These are phyloP conservation scores for Montifringilla adamsi DNA, from an alignment of 2,113 vertebrate species.

Conservation along the genomic window DNA sequence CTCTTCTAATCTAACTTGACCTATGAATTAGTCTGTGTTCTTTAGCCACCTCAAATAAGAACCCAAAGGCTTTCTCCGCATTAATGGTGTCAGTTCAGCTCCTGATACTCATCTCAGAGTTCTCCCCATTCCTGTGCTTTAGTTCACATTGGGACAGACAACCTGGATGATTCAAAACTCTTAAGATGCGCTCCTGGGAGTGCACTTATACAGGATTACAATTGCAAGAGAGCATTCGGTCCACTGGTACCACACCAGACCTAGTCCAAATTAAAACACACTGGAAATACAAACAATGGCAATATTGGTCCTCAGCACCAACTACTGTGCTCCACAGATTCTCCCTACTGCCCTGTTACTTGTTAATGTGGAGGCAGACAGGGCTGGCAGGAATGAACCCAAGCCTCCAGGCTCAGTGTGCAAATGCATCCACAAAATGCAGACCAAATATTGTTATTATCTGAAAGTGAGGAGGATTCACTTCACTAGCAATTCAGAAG, in stretches of 20 bases:
- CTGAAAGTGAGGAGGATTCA: neutral
- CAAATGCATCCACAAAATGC: neutral
- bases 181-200: neutral
- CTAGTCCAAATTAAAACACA: neutral
- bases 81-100: neutral
- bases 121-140: neutral
- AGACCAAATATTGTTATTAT: neutral
- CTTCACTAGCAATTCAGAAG: neutral
- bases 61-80: neutral
- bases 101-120: neutral
- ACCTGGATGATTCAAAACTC: neutral
- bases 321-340: neutral
- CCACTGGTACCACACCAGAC: neutral
- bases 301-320: neutral
- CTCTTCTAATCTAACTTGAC: neutral
- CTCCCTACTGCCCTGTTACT: neutral
- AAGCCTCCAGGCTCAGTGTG: neutral
- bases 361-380: neutral
- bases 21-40: neutral
- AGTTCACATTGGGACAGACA: neutral
- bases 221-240: neutral
- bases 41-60: neutral
- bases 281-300: rapidly evolving
- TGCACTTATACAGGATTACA: neutral
- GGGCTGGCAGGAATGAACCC: neutral